Evolutionary conservation across 2,113 vertebrate genomes (phyloP).

Genomic region (Australoheros scitulus): DNA sequence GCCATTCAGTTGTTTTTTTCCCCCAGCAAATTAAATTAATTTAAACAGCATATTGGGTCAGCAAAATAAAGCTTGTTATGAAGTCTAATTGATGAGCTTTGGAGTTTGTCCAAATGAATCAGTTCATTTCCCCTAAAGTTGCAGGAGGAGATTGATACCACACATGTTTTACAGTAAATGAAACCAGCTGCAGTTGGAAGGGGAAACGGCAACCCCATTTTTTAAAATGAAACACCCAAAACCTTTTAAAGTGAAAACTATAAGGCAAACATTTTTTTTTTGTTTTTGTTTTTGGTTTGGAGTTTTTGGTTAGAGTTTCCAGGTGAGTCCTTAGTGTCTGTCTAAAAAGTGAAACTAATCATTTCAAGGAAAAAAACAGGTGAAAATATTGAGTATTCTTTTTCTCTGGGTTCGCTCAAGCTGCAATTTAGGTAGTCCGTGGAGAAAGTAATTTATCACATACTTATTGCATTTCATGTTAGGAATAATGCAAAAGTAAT

Average conservation of each 20-base stretch:
- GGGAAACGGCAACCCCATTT: neutral
- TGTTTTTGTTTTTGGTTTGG: neutral
- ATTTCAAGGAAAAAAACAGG: no score
- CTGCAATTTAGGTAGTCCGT: no score
- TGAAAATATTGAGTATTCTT: no score
- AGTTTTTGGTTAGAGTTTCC: no score
- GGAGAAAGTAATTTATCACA: no score
- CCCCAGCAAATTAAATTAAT: slow-evolving; percentile 7
- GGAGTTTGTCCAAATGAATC: neutral
- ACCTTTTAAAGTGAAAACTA: neutral
- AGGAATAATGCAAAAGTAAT: no score
- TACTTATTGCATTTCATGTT: no score
- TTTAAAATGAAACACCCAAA: neutral
- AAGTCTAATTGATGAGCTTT: neutral
- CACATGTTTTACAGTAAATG: neutral
- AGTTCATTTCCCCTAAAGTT: neutral
- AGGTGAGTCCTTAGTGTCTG: no score
- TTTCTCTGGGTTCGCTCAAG: no score
- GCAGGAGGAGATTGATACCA: neutral
- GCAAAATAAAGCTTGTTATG: neutral
- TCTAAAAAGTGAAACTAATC: no score
- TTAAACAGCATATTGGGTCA: neutral
- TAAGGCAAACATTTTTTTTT: no score
- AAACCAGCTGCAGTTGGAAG: neutral
- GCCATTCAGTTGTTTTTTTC: neutral